Conservation (phyloP, 1,140 invertebrate species). For the Macrobrachium rosenbergii region DNA sequence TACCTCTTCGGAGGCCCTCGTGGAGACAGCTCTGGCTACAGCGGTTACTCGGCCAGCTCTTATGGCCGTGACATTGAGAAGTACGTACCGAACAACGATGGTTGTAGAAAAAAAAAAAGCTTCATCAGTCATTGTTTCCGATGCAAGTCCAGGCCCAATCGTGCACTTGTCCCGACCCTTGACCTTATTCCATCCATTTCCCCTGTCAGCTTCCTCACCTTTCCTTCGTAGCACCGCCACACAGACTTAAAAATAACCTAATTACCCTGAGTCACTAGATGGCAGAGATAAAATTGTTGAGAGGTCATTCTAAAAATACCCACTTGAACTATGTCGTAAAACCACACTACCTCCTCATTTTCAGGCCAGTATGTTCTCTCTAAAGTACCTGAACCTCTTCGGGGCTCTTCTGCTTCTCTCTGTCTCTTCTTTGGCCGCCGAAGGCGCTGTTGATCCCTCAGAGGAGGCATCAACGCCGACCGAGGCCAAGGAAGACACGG, state of each 20-base stretch:
- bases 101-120: neutral
- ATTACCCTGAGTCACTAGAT: slow-evolving; percentile 52
- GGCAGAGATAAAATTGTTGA: slow-evolving; percentile 42
- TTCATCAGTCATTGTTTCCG: neutral
- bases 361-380: slow-evolving; percentile 57
- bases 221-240: slow-evolving; percentile 55
- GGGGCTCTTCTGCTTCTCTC: slow-evolving; percentile 41
- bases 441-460: too few species aligned
- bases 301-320: neutral
- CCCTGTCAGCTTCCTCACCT: slow-evolving; percentile 42
- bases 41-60: slow-evolving; percentile 16
- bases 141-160: slow-evolving; percentile 57
- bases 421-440: slow-evolving; percentile 38
- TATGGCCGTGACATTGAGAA: slow-evolving; percentile 39
- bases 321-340: neutral
- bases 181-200: slow-evolving; percentile 36
- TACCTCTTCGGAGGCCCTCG: slow-evolving; percentile 51
- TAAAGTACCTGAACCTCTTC: slow-evolving; percentile 45
- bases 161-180: slow-evolving; percentile 52
- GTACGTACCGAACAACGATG: slow-evolving; percentile 44
- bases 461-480: slow-evolving; percentile 5
- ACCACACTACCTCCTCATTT: slow-evolving; percentile 22
- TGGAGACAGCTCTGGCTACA: slow-evolving; percentile 29
- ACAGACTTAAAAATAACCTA: slow-evolving; percentile 26
- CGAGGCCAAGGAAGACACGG: slow-evolving; percentile 1